A percentile compares a stretch with the other conserved stretches of the same genome.
Conservation (phyloP, 2,888 invertebrate genomes). For the Eupithecia vulgata region DNA sequence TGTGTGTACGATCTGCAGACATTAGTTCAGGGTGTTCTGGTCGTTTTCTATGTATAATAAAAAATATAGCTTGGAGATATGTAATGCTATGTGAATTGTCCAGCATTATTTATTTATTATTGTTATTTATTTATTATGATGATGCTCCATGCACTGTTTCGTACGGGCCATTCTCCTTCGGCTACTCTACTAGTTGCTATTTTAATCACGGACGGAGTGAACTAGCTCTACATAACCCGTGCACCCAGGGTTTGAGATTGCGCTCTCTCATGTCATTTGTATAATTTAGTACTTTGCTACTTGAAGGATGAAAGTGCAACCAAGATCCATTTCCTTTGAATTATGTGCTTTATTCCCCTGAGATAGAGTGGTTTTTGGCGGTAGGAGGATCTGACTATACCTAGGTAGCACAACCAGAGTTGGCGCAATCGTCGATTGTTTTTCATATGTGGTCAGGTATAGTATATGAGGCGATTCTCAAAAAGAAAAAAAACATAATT, state of each 20-base stretch:
- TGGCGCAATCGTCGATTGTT: background rate
- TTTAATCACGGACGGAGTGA: background rate
- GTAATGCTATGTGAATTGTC: too few relatives aligned
- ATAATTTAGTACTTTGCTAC: conserved; percentile 62
- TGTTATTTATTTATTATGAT: too few relatives aligned
- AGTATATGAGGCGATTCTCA: background rate
- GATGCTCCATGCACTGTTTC: too few relatives aligned
- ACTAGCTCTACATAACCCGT: conserved; percentile 19
- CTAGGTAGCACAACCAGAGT: background rate
- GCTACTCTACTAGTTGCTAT: too few relatives aligned
- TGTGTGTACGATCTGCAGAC: too few relatives aligned
- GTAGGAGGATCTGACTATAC: background rate
- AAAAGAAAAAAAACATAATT: background rate
- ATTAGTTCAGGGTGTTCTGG: too few relatives aligned
- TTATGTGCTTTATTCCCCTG: conserved; percentile 15
- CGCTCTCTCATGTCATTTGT: conserved; percentile 60
- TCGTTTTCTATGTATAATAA: too few relatives aligned
- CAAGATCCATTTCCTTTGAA: conserved; percentile 13
- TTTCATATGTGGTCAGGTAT: too few relatives aligned
- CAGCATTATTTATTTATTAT: too few relatives aligned
- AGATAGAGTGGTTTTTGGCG: conserved; percentile 8
- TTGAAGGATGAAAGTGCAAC: conserved; percentile 53
- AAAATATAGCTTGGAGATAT: too few relatives aligned
- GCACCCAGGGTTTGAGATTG: conserved; percentile 48
- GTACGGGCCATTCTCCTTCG: too few relatives aligned